Percentiles rank a stretch among this genome's conserved stretches.
Conservation (phyloP, 1,140 invertebrate genomes). For the Periplaneta americana region DNA sequence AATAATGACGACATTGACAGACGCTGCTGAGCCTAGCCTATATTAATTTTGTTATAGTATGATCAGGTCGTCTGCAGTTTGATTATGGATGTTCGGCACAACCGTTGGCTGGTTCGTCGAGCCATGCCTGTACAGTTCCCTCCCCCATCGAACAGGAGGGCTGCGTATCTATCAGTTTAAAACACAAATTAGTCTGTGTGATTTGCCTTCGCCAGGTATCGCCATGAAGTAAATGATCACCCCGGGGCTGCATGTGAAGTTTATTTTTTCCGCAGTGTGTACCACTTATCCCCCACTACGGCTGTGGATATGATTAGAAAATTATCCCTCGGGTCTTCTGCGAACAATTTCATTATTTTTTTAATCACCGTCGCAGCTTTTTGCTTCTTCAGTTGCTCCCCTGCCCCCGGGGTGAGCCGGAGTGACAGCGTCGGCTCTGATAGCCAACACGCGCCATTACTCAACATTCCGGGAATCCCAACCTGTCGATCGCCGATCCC, state of each 20-base stretch:
- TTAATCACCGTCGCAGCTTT: constrained; percentile 3
- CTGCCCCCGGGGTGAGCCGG: background rate
- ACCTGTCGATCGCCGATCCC: no score
- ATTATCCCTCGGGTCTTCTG: constrained; percentile 9
- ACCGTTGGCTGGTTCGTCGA: no score
- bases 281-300: background rate
- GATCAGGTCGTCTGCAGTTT: no score
- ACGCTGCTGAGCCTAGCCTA: no score
- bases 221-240: background rate
- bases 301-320: constrained; percentile 3
- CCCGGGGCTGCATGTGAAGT: background rate
- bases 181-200: background rate
- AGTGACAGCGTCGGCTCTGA: background rate
- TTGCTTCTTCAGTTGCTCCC: background rate
- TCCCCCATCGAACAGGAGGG: no score
- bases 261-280: background rate
- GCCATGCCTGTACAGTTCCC: no score
- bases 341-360: constrained; percentile 12
- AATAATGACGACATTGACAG: no score
- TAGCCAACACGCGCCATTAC: background rate
- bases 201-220: background rate
- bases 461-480: no score
- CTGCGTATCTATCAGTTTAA: background rate
- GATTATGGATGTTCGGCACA: no score
- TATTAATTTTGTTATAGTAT: no score